Conservation (phyloP, 2,113 vertebrate genomes). For the Scomber colias region DNA sequence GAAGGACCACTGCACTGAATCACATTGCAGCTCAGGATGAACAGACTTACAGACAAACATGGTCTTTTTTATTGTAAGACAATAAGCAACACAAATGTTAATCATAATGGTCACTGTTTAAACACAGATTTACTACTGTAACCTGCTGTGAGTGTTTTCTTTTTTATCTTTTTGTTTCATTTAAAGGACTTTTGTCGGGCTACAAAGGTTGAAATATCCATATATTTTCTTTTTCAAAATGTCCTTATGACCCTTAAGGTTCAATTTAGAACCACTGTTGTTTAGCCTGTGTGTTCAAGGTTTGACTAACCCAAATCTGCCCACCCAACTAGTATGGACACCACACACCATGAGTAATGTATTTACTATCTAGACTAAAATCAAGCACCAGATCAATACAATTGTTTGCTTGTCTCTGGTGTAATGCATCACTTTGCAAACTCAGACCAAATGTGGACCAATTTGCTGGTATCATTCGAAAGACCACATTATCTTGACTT, state of each 20-base stretch:
- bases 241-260: neutral
- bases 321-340: slow-evolving; percentile 4
- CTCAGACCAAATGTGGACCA: neutral
- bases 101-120: too few relatives aligned
- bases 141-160: too few relatives aligned
- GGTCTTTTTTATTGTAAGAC: neutral
- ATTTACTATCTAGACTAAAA: slow-evolving; percentile 41
- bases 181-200: too few relatives aligned
- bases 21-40: neutral
- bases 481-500: slow-evolving; percentile 7
- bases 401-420: slow-evolving; percentile 21
- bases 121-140: too few relatives aligned
- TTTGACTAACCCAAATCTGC: neutral
- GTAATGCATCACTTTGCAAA: neutral
- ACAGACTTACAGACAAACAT: neutral
- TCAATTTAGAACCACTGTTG: neutral
- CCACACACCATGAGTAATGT: slow-evolving; percentile 33
- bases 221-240: too few relatives aligned
- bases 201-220: too few relatives aligned
- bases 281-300: neutral
- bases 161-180: too few relatives aligned
- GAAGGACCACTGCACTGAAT: too few relatives aligned
- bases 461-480: slow-evolving; percentile 18
- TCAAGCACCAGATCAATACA: slow-evolving; percentile 25
- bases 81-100: too few relatives aligned